Percentiles rank a stretch among this genome's conserved stretches.
Conservation (phyloP, 2,888 invertebrate species). For the Lasioglossum marginatum region DNA sequence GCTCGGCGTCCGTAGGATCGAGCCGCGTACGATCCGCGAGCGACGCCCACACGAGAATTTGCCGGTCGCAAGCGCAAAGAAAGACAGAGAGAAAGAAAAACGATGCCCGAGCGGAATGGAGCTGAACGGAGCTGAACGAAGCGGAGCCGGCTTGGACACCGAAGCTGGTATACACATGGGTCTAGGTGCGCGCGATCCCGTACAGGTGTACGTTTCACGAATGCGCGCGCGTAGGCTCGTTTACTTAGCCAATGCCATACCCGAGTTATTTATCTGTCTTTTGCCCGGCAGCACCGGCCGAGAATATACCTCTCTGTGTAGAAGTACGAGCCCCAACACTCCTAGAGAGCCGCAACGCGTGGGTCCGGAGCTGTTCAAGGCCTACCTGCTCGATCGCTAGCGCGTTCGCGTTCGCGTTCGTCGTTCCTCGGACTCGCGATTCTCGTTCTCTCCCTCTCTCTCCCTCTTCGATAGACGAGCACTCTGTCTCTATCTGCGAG, state of each 20-base stretch:
- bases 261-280: constrained; percentile 83
- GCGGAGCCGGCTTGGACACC: constrained; percentile 34
- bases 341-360: constrained; percentile 72
- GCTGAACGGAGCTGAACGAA: constrained; percentile 38
- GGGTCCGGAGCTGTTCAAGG: constrained; percentile 83
- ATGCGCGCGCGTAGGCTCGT: constrained; percentile 81
- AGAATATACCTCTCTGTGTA: constrained; percentile 75
- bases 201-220: constrained; percentile 75
- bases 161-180: constrained; percentile 9
- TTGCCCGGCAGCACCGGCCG: constrained; percentile 77
- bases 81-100: constrained; percentile 1
- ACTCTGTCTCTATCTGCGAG: not conserved
- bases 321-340: constrained; percentile 57
- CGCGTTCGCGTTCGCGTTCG: constrained; percentile 52
- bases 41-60: constrained; percentile 58
- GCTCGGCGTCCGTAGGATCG: constrained; percentile 48
- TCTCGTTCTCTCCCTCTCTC: constrained; percentile 48
- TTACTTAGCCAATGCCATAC: constrained; percentile 82
- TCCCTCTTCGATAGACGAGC: not conserved
- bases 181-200: constrained; percentile 40
- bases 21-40: constrained; percentile 50
- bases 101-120: not conserved
- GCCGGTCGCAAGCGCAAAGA: constrained; percentile 27
- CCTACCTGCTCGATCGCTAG: constrained; percentile 79
- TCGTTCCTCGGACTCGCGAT: constrained; percentile 72